Evolutionary conservation across 2,797 vertebrate genomes (phyloP).

Genomic region (Kryptolebias ocellatus): DNA sequence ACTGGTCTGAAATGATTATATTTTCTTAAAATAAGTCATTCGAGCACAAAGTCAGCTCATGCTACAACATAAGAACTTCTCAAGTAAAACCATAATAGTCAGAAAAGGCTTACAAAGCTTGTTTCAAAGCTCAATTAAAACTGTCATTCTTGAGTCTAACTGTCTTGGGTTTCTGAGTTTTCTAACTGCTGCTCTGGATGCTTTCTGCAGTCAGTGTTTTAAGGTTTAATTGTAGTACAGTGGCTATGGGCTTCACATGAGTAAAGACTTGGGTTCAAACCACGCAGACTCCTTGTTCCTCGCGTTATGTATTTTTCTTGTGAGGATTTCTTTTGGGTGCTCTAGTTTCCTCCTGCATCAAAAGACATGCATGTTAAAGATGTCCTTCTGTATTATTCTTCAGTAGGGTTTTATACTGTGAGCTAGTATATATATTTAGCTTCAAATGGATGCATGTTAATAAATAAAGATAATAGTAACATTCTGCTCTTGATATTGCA

Average conservation of each 20-base stretch:
- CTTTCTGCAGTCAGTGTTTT: slow-evolving; percentile 10
- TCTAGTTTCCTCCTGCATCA: slow-evolving; percentile 42
- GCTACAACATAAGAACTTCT: background rate
- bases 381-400: slow-evolving; percentile 10
- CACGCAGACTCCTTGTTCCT: slow-evolving; percentile 8
- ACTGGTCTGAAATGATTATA: too few species aligned
- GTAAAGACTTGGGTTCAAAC: slow-evolving; percentile 17
- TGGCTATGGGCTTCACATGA: slow-evolving; percentile 17
- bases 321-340: slow-evolving; percentile 29
- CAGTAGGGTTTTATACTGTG: slow-evolving; percentile 20
- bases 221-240: slow-evolving; percentile 5
- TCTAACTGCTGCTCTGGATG: slow-evolving; percentile 1
- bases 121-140: slow-evolving; percentile 10
- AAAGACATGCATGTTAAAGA: slow-evolving; percentile 22
- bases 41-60: too few species aligned
- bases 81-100: background rate
- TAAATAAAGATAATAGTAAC: background rate
- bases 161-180: background rate
- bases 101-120: slow-evolving; percentile 18
- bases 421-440: slow-evolving; percentile 6
- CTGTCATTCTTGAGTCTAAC: background rate
- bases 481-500: background rate
- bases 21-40: too few species aligned
- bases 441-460: slow-evolving; percentile 12
- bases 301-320: slow-evolving; percentile 15